These are phyloP conservation scores for Halichoerus grypus DNA, from an alignment of 2,113 vertebrate species.

Conservation along the genomic window DNA sequence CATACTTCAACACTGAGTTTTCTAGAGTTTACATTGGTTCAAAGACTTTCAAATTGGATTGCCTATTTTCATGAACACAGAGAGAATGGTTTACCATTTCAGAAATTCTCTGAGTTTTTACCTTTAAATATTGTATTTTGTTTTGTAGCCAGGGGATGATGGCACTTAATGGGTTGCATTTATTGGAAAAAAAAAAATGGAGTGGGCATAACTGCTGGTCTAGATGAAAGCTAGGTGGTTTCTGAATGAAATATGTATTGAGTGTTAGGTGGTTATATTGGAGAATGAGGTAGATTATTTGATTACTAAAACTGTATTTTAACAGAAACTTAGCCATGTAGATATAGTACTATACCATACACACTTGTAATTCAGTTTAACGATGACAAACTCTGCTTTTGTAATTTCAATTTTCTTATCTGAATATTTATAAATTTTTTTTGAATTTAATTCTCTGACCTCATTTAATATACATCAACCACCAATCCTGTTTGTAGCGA, in stretches of 20 bases:
- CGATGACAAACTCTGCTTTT: conserved; percentile 89
- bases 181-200: conserved; percentile 78
- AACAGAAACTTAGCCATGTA: conserved; percentile 86
- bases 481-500: conserved; percentile 86
- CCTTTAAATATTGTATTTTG: conserved; percentile 84
- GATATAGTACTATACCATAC: conserved; percentile 80
- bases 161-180: conserved; percentile 81
- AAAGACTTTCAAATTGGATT: conserved; percentile 85
- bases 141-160: conserved; percentile 85
- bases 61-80: conserved; percentile 84
- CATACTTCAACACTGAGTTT: conserved; percentile 92
- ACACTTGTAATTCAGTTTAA: conserved; percentile 87
- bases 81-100: conserved; percentile 84
- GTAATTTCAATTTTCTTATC: conserved; percentile 92
- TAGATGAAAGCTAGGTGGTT: conserved; percentile 78
- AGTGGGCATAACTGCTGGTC: conserved; percentile 60
- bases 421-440: conserved; percentile 91
- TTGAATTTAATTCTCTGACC: conserved; percentile 89
- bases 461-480: conserved; percentile 89
- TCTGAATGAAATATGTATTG: conserved; percentile 79
- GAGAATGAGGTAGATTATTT: conserved; percentile 82
- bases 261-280: conserved; percentile 77
- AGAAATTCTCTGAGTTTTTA: conserved; percentile 87
- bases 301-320: conserved; percentile 84
- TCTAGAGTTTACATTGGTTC: conserved; percentile 92